Evolutionary conservation across 2,113 vertebrate species (phyloP), one percentile per base, ranked within the genome.

Genomic region (Indicator indicator): DNA sequence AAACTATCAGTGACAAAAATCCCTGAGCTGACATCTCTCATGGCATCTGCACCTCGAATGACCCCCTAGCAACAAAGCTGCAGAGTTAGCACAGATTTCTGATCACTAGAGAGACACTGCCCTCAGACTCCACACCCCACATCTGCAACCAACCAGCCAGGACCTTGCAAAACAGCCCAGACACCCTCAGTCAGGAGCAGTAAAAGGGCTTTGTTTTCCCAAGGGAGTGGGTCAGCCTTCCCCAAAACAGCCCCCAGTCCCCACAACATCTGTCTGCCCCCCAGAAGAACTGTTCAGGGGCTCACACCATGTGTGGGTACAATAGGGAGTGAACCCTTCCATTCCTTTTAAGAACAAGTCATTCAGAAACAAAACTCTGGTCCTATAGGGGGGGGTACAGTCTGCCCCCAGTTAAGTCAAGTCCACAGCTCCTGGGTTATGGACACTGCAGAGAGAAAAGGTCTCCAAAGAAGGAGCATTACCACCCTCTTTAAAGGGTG

Each of bases 31-130:
- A 40, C 5, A 1, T 27, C n/a, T 48, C 28, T n/a, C 36, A 20
- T 30, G 1, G 0, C 55, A 20, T 55, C 60, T 82, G 19, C 33
- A 59, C 46, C 50, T 58, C 0, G 0, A 38, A 50, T 63, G 46
- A 44, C 58, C 50, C 48, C 2, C 14, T 48, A 36, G 73, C 10
- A 50, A 58, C 38, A 62, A 89, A 94, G 38, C 26, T 80, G 50
- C 56, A 80, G 56, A 65, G 63, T 3, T 11, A 84, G 30, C 6
- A 19, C 10, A 17, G 56, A 59, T 62, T 83, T 50, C 73, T 64
- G 23, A 3, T 70, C 50, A 36, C 28, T 0, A 55, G 52, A 42
- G 6, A 42, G 6, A 62, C 11, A 80, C 60, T 15, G 24, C 30
- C 8, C 23, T 16, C 3, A n/a, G 74, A 69, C 36, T 36, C 76